Percentiles rank a stretch among this genome's conserved stretches.
Evolutionary conservation across 1,140 invertebrate genomes (phyloP).

Genomic region (Ditylenchus dipsaci): DNA sequence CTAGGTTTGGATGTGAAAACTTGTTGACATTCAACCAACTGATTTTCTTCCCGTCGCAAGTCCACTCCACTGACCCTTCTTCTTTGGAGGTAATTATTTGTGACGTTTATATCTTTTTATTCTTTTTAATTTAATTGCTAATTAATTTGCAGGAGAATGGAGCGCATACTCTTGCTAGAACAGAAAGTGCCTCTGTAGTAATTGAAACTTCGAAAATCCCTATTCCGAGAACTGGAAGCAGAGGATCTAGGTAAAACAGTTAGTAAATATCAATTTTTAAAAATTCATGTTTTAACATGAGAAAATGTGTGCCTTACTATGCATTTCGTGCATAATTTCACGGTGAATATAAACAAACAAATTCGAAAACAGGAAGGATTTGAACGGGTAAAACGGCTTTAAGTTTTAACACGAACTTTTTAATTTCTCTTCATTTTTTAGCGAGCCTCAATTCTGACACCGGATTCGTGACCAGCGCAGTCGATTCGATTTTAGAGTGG

Average conservation of each 20-base stretch:
- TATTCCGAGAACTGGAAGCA: constrained; percentile 20
- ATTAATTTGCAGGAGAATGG: not conserved
- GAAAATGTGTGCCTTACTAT: no score
- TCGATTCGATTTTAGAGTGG: no score
- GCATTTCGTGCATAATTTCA: no score
- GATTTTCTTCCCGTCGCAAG: constrained; percentile 34
- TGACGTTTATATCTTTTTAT: not conserved
- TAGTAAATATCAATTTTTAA: constrained; percentile 9
- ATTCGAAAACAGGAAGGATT: no score
- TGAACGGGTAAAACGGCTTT: no score
- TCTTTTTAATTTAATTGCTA: not conserved
- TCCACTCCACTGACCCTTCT: not conserved
- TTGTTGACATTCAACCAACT: constrained; percentile 43
- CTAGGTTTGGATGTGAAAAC: constrained; percentile 52
- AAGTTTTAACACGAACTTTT: no score
- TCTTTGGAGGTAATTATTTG: constrained; percentile 17
- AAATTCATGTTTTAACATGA: no score
- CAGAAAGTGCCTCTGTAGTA: constrained; percentile 16
- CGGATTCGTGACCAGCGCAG: no score
- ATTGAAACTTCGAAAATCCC: constrained; percentile 38
- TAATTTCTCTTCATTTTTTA: no score
- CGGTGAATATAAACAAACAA: no score
- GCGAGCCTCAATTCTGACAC: no score
- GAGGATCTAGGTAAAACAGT: constrained; percentile 16
- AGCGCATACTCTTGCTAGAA: not conserved